These are phyloP conservation scores for Drosophila leontia DNA, from an alignment of 1,140 invertebrate species.

Conservation along the genomic window DNA sequence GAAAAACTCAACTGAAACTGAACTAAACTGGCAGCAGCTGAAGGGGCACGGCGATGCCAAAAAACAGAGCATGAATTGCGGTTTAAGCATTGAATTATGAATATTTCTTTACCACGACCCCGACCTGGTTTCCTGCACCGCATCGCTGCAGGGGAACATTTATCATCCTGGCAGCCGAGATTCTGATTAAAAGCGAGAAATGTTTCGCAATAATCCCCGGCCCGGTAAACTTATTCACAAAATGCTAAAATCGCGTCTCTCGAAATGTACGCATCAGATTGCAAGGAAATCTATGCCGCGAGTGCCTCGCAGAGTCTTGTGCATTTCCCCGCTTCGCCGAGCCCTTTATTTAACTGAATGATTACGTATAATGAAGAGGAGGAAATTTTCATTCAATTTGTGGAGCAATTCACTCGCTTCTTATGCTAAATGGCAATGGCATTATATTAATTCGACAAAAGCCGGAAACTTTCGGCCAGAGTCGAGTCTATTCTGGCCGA, in stretches of 20 bases:
- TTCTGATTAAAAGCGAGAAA: conserved; percentile 78
- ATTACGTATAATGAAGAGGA: conserved; percentile 44
- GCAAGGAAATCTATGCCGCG: conserved; percentile 22
- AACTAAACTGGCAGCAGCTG: conserved; percentile 60
- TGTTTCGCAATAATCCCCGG: conserved; percentile 46
- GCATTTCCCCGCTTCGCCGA: background rate
- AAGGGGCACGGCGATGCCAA: conserved; percentile 23
- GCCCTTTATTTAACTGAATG: conserved; percentile 31
- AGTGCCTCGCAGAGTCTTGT: conserved; percentile 6
- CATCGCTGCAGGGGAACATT: conserved; percentile 52
- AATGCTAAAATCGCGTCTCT: conserved; percentile 38
- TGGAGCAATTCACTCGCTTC: conserved; percentile 53
- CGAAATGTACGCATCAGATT: conserved; percentile 22
- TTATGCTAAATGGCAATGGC: conserved; percentile 57
- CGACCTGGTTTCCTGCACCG: conserved; percentile 38
- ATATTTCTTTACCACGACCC: conserved; percentile 65
- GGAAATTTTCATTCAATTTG: conserved; percentile 49
- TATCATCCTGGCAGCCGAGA: conserved; percentile 66
- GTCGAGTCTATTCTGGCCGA: conserved; percentile 1
- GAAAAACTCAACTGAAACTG: conserved; percentile 37
- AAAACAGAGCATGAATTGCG: conserved; percentile 74
- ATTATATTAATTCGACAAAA: conserved; percentile 54
- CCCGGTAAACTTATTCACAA: conserved; percentile 29
- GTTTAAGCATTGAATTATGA: conserved; percentile 82
- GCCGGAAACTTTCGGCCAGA: conserved; percentile 31